A percentile compares a stretch with the other conserved stretches of the same genome.
Evolutionary conservation across 2,888 invertebrate genomes (phyloP).

Genomic region (Colostygia pectinataria): DNA sequence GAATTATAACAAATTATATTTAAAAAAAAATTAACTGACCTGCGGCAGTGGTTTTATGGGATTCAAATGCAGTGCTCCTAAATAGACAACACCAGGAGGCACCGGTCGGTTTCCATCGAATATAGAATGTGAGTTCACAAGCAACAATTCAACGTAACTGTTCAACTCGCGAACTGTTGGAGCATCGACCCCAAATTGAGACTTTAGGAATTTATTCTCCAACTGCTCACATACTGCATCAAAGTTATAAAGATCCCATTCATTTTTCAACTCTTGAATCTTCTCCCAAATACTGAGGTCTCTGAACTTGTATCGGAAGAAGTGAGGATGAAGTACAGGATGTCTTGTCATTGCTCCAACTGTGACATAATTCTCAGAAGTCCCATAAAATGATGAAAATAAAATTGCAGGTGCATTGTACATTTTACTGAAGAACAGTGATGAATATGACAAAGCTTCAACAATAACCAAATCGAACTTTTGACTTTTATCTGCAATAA

Average conservation of each 20-base stretch:
- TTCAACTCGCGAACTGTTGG: constrained; percentile 40
- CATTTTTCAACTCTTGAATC: constrained; percentile 32
- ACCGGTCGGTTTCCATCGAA: constrained; percentile 46
- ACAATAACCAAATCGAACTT: constrained; percentile 47
- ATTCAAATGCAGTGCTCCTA: constrained; percentile 44
- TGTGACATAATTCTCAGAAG: constrained; percentile 30
- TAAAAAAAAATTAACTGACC: constrained; percentile 32
- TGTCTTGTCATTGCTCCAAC: constrained; percentile 41
- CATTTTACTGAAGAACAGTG: constrained; percentile 39
- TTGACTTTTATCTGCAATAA: constrained; percentile 39
- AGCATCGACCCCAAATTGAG: constrained; percentile 37
- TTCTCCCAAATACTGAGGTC: constrained; percentile 33
- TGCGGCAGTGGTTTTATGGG: constrained; percentile 40
- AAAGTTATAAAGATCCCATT: constrained; percentile 28
- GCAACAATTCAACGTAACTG: constrained; percentile 42
- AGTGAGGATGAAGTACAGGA: constrained; percentile 35
- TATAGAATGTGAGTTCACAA: constrained; percentile 42
- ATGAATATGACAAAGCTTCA: constrained; percentile 36
- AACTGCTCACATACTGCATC: constrained; percentile 15
- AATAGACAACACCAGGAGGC: constrained; percentile 43
- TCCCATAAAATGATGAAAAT: constrained; percentile 40
- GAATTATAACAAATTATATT: too few species aligned
- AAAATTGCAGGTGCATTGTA: constrained; percentile 42
- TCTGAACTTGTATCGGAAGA: constrained; percentile 31
- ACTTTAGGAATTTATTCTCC: constrained; percentile 36